Base-by-base conservation (phyloP, 1,140 invertebrate species). In the Euwallacea similis region DNA sequence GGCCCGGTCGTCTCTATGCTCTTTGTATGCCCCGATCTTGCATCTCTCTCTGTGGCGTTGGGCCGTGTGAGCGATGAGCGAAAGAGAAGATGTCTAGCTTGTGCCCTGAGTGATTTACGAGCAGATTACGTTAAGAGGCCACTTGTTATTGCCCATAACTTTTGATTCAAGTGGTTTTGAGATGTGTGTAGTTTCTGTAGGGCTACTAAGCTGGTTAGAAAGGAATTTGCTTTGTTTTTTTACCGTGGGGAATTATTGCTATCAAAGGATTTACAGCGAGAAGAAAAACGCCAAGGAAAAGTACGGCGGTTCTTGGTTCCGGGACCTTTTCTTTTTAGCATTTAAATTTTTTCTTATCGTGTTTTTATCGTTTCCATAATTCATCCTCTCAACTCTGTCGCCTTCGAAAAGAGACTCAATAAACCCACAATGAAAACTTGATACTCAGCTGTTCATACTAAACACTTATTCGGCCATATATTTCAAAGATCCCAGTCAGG, bases 381-480 rank as follows among this genome's bases (percentile, higher is more conserved):
- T 33, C 21, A 33, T 33, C 21, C 21, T 33, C 21, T 33, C 21
- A 33, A 4, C 21, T 1, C 21, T 33, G 21, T 33, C 21, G 21
- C 21, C 1, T 33, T 33, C 21, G 21, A 33, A 33, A 33, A 33
- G 21, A 33, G 21, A 59, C 33, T 68, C 66, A 68, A 68, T 68
- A 68, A 68, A 68, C n/a, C 55, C 66, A n/a, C 41, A 78, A 76
- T 76, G 77, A 77, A 79, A 77, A 79, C 75, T 76, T 68, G 76
- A 77, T 78, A 75, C 73, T 66, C 56, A 79, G 77, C 78, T 79
- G 76, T 78, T 79, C 79, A 76, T 80, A 77, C 77, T 80, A 81
- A 81, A 80, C 80, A 81, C 79, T 81, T 80, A 80, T 81, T 79
- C 77, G 79, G 79, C 77, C 78, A 80, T 81, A 81, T 81, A 81